Evolutionary conservation across 2,797 vertebrate species (phyloP), one percentile per base, ranked within the genome.

Genomic region (Paguma larvata): DNA sequence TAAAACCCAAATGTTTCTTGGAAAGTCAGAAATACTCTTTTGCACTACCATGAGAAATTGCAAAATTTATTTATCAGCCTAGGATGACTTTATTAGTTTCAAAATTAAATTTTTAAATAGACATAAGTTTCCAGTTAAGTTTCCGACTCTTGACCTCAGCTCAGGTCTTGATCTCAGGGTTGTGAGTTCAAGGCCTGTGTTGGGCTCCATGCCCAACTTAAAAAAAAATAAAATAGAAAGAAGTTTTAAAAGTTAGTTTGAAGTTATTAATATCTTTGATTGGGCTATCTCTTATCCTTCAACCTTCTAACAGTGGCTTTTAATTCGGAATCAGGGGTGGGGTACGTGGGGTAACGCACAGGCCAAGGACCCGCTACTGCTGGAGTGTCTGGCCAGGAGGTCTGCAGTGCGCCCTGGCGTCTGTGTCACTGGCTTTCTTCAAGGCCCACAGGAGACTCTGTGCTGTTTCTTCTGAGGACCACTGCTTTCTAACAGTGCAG

Each of bases 81-180:
- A 95, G 44, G 18, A 89, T 75, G 67, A 73, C 51, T 85, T 30
- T 79, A 85, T 80, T 63, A 88, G 83, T 68, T 86, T 68, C 34
- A 92, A 83, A 97, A 89, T 93, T 21, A 82, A 73, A 30, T 80
- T 97, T 97, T 73, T 85, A 78, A 88, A 90, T 6, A 92, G 30
- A 91, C 93, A 30, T 70, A 30, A 18, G 11, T 86, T 70, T 79
- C 65, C 56, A 15, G 73, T 67, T n/a, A 72, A 59, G 56, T 23
- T 21, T 59, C 56, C 19, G 21, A 59, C 56, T 23, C 56, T 79
- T 59, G 56, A 59, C 23, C 56, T 59, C 56, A 59, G 56, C 21
- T 59, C 56, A 59, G 56, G 56, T 21, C 56, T 10, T 23, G 56
- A 59, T 23, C 56, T 59, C 56, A 59, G 56, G 56, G 21, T 59